phyloP scores from a whole-genome alignment of 2,797 vertebrate species.

The Eutrigla gurnardus region DNA sequence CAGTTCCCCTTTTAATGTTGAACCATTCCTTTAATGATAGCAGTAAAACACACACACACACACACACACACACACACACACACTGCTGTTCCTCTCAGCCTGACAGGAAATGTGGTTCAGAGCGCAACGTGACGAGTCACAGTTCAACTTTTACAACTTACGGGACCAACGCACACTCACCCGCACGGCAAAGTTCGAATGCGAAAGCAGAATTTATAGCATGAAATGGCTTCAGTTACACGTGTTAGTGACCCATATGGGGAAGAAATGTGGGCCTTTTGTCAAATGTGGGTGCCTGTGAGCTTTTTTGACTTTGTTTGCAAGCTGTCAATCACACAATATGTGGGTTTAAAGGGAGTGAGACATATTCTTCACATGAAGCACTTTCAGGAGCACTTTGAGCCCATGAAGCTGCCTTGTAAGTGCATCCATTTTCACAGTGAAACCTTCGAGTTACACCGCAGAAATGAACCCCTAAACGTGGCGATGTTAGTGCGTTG shows the following conservation, averaged over 20 bases:
- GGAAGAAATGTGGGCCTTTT: constrained; percentile 47
- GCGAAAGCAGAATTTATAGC: constrained; percentile 47
- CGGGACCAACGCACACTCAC: constrained; percentile 22
- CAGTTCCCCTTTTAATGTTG: constrained; percentile 74
- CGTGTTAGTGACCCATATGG: constrained; percentile 45
- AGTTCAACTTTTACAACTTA: constrained; percentile 74
- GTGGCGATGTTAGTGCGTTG: constrained; percentile 8
- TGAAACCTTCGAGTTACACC: constrained; percentile 33
- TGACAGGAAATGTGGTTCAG: constrained; percentile 72
- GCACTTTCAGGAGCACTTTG: constrained; percentile 56
- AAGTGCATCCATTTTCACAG: constrained; percentile 23
- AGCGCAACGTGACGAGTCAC: constrained; percentile 66
- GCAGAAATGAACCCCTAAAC: constrained; percentile 2
- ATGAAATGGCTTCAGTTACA: constrained; percentile 37
- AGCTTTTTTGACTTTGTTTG: constrained; percentile 42
- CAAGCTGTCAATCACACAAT: constrained; percentile 60
- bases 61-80: constrained; percentile 31
- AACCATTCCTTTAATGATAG: constrained; percentile 78
- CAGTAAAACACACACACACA: constrained; percentile 69
- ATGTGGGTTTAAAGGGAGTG: constrained; percentile 29
- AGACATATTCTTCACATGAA: constrained; percentile 48
- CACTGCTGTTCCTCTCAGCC: constrained; percentile 53
- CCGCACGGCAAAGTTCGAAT: constrained; percentile 55
- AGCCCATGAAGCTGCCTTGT: constrained; percentile 46
- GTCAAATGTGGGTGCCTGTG: constrained; percentile 53